phyloP scores from a whole-genome alignment of 2,888 invertebrate species.

The Trichogramma dendrolimi region DNA sequence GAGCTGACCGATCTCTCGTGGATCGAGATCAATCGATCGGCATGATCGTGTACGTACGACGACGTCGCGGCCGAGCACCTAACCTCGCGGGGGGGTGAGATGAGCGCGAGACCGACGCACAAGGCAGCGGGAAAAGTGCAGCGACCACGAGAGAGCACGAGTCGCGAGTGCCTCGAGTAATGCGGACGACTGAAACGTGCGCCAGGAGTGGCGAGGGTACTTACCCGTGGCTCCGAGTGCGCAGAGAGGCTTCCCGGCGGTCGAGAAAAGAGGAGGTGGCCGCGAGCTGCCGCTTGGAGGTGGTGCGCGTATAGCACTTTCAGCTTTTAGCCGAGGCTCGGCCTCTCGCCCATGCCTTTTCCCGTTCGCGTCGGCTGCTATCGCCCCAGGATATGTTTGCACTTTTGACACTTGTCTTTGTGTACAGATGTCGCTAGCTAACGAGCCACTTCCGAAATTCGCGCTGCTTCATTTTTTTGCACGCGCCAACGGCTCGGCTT shows the following conservation, averaged over 20 bases:
- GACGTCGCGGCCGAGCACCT: background rate
- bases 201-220: conserved; percentile 47
- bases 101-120: background rate
- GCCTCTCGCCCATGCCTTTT: conserved; percentile 26
- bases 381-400: conserved; percentile 22
- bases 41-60: too few species aligned
- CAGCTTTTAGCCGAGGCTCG: background rate
- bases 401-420: too few species aligned
- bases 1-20: too few species aligned
- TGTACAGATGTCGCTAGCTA: too few species aligned
- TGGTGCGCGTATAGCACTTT: conserved; percentile 31
- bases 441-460: too few species aligned
- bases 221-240: conserved; percentile 47
- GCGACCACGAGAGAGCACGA: conserved; percentile 33
- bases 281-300: conserved; percentile 41
- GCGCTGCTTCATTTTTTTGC: too few species aligned
- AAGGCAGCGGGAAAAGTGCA: conserved; percentile 14
- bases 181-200: conserved; percentile 50
- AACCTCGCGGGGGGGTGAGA: background rate
- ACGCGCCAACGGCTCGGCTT: too few species aligned
- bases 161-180: conserved; percentile 35
- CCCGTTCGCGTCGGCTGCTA: conserved; percentile 28
- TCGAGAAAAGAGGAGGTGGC: conserved; percentile 38
- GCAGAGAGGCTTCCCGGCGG: conserved; percentile 35
- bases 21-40: too few species aligned